These are phyloP conservation scores for Masnerella sp. DNA, from an alignment of 2,888 invertebrate species.

Conservation along the genomic window DNA sequence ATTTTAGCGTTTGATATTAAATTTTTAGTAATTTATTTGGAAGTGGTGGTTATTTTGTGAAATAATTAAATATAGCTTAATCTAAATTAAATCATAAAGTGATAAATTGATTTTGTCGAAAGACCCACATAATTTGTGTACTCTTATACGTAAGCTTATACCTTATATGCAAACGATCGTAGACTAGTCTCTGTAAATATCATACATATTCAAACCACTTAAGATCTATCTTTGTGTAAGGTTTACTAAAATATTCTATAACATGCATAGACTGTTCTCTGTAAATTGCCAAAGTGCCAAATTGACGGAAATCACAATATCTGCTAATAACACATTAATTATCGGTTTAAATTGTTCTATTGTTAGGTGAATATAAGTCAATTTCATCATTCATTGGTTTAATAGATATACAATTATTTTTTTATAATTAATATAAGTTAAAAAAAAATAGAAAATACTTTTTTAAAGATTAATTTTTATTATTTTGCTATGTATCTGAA, in stretches of 20 bases:
- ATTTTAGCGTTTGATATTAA: neutral
- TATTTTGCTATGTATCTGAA: too few species aligned
- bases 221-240: conserved; percentile 35
- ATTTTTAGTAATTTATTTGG: neutral
- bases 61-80: too few species aligned
- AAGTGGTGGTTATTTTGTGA: too few species aligned
- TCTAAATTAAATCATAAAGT: conserved; percentile 1
- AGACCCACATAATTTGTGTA: conserved; percentile 22
- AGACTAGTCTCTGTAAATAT: conserved; percentile 34
- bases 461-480: too few species aligned
- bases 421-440: too few species aligned
- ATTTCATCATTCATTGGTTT: neutral
- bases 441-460: too few species aligned
- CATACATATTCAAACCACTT: conserved; percentile 46
- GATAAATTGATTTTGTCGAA: conserved; percentile 11
- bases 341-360: too few species aligned
- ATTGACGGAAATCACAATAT: conserved; percentile 1
- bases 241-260: conserved; percentile 30
- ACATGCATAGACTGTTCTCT: conserved; percentile 23
- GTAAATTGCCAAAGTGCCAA: conserved; percentile 15
- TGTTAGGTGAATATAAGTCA: too few species aligned
- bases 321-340: neutral
- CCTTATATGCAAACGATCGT: conserved; percentile 32
- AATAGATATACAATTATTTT: too few species aligned
- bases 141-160: conserved; percentile 26